phyloP scores from a whole-genome alignment of 2,797 vertebrate species.

The Mallotus villosus region DNA sequence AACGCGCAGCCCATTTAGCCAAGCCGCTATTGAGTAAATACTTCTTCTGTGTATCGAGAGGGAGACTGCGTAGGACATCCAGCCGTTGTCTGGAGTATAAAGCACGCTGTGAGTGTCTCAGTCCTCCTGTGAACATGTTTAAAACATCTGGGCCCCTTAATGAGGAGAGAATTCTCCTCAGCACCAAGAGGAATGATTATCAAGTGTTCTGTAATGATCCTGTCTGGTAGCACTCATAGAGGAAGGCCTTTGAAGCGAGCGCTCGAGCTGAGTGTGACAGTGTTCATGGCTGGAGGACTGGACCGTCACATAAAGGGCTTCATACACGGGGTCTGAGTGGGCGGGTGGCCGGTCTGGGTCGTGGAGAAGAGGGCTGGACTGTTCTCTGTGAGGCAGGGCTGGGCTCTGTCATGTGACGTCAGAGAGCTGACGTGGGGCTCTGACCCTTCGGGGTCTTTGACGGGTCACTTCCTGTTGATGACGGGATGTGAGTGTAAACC shows the following conservation, averaged over 20 bases:
- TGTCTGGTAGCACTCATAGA: slow-evolving; percentile 19
- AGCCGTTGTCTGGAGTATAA: slow-evolving; percentile 7
- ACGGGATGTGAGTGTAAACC: no score
- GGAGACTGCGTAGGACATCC: not conserved
- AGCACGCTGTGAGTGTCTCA: slow-evolving; percentile 4
- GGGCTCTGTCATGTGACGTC: slow-evolving; percentile 29
- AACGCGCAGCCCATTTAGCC: not conserved
- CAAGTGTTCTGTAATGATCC: slow-evolving; percentile 30
- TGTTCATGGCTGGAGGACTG: not conserved
- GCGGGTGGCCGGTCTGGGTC: not conserved
- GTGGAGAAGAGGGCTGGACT: slow-evolving; percentile 1
- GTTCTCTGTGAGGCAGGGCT: slow-evolving; percentile 25
- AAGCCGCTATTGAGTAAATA: not conserved
- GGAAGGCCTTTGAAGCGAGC: slow-evolving; percentile 26
- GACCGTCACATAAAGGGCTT: not conserved
- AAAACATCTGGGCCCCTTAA: slow-evolving; percentile 40
- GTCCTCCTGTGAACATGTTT: slow-evolving; percentile 45
- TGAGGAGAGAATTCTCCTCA: slow-evolving; percentile 21
- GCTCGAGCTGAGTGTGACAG: slow-evolving; percentile 18
- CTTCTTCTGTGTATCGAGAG: not conserved
- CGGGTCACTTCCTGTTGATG: not conserved
- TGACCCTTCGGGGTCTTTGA: not conserved
- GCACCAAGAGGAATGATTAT: slow-evolving; percentile 19
- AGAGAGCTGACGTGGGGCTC: slow-evolving; percentile 29
- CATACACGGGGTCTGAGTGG: not conserved